These are phyloP conservation scores for Danio albolineatus DNA, from an alignment of 2,797 vertebrate genomes.

Conservation along the genomic window DNA sequence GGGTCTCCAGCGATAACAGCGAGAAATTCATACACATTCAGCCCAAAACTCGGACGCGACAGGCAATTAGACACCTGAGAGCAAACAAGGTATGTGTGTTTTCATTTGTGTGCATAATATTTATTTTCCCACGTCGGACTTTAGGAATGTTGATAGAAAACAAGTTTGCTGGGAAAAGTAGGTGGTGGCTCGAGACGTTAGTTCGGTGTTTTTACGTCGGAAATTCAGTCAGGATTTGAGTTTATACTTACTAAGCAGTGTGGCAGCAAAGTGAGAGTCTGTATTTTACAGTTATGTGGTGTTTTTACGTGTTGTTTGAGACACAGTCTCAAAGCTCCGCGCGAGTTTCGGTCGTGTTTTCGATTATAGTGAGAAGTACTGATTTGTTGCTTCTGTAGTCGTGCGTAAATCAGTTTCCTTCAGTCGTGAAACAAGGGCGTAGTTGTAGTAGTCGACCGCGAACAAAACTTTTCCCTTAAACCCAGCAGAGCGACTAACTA, in stretches of 20 bases:
- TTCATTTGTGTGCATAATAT: background rate
- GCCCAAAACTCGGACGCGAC: constrained; percentile 69
- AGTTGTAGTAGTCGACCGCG: background rate
- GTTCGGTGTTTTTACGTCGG: constrained; percentile 1
- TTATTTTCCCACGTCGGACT: background rate
- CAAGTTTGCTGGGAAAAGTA: constrained; percentile 62
- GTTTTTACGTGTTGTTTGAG: background rate
- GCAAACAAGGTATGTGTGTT: constrained; percentile 51
- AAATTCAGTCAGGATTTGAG: background rate
- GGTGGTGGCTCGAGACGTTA: constrained; percentile 68
- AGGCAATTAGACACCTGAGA: background rate
- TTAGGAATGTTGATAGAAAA: constrained; percentile 24
- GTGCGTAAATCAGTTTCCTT: constrained; percentile 1
- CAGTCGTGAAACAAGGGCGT: constrained; percentile 1
- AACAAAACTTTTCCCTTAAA: constrained; percentile 25
- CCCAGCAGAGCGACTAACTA: constrained; percentile 6
- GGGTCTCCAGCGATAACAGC: constrained; percentile 67
- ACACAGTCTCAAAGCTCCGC: background rate
- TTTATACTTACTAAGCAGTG: background rate
- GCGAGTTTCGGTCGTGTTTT: background rate
- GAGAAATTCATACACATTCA: constrained; percentile 55
- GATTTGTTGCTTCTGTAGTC: background rate
- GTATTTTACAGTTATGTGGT: background rate
- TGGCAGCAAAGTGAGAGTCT: background rate
- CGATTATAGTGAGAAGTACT: background rate